These are phyloP conservation scores for Drosophila littoralis DNA, from an alignment of 1,140 invertebrate species.

Conservation along the genomic window DNA sequence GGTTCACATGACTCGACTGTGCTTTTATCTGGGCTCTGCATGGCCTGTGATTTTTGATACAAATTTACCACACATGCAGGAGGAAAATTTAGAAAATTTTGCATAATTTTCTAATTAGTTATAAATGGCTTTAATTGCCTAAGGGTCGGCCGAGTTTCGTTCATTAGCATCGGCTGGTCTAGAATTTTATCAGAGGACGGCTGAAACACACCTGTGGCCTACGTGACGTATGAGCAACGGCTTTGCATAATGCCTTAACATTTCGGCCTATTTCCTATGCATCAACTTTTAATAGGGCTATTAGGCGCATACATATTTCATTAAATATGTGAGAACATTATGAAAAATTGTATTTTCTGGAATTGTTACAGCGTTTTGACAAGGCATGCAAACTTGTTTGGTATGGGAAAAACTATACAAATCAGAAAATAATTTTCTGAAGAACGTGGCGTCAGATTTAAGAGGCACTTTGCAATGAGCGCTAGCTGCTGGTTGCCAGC, in stretches of 20 bases:
- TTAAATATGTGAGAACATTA: conserved; percentile 3
- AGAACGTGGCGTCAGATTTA: not conserved
- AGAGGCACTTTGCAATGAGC: not conserved
- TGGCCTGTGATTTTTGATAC: conserved; percentile 30
- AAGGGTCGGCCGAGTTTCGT: conserved; percentile 16
- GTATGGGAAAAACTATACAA: not conserved
- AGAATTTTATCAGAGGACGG: conserved; percentile 48
- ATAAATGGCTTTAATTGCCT: conserved; percentile 64
- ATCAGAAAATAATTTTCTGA: not conserved
- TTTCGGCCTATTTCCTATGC: conserved; percentile 13
- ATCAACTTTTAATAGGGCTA: not conserved
- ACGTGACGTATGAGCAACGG: conserved; percentile 38
- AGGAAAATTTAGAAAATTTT: conserved; percentile 39
- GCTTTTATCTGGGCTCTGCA: conserved; percentile 31
- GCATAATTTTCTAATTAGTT: conserved; percentile 76
- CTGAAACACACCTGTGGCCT: conserved; percentile 44
- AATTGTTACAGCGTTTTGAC: not conserved
- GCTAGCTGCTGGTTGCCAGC: conserved; percentile 10
- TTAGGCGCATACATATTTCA: not conserved
- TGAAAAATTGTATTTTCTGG: not conserved
- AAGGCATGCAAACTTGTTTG: no score
- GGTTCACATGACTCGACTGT: conserved; percentile 4
- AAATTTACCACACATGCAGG: conserved; percentile 30
- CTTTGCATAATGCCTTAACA: conserved; percentile 34
- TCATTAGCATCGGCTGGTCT: conserved; percentile 33